Evolutionary conservation across 2,888 invertebrate genomes (phyloP), one percentile per base, ranked within the genome.

Genomic region (Parochlus steinenii): DNA sequence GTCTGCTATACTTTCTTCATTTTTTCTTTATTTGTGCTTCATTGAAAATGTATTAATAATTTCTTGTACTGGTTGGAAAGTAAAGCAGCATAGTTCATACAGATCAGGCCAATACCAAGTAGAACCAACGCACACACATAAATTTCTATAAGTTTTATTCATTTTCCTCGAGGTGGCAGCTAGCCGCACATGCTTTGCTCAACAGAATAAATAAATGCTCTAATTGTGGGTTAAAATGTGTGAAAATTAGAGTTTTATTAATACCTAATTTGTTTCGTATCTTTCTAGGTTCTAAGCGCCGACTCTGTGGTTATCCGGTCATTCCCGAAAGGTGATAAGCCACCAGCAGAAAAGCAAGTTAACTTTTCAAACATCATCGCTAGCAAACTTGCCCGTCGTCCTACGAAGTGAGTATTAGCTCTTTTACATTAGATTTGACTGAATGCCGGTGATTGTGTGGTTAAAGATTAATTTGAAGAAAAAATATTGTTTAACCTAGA

Each of bases 231-330:
- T n/a, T n/a, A n/a, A n/a, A n/a, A n/a, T n/a, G n/a, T n/a, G n/a
- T n/a, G n/a, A n/a, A n/a, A n/a, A n/a, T n/a, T n/a, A n/a, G n/a
- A n/a, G n/a, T n/a, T n/a, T n/a, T n/a, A n/a, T n/a, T 12, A 25
- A 25, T 25, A 25, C 11, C n/a, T 11, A 25, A n/a, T 12, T 11
- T 25, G 14, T 25, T 12, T 8, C 17, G 15, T 28, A 7, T 31
- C 20, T 42, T 56, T 65, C 31, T 45, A 97, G 95, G 80, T 97
- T 42, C 68, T 89, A 42, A 95, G 97, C 40, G 98, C 97, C 39
- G 98, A 98, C 63, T 82, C 93, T 39, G 71, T 98, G 40, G 77
- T 93, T 31, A 82, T 98, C 47, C 71, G 92, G 51, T 89, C 77
- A 42, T 69, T 74, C 43, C 79, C 81, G 1, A 73, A 74, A 52